phyloP scores from a whole-genome alignment of 2,113 vertebrate species.

The Neogobius melanostomus region DNA sequence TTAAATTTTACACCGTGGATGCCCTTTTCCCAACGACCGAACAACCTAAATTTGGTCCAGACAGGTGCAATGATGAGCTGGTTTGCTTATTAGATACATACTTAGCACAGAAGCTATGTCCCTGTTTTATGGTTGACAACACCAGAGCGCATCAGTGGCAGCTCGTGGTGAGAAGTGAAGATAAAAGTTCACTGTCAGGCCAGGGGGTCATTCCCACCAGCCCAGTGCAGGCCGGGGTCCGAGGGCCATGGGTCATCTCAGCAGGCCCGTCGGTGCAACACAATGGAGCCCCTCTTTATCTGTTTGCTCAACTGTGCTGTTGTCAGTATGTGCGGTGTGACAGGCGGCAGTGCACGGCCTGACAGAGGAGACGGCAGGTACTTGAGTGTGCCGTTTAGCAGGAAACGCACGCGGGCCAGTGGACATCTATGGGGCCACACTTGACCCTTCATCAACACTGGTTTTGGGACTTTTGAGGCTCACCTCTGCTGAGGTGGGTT shows the following conservation, averaged over 20 bases:
- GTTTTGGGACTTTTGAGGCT: constrained; percentile 6
- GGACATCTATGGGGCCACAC: constrained; percentile 32
- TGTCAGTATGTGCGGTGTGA: constrained; percentile 43
- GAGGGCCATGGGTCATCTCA: constrained; percentile 51
- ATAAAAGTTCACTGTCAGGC: constrained; percentile 29
- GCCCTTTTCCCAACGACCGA: no score
- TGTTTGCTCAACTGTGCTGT: constrained; percentile 36
- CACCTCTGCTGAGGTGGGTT: constrained; percentile 20
- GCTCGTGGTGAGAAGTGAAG: constrained; percentile 46
- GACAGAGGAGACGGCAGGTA: constrained; percentile 20
- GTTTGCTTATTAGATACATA: no score
- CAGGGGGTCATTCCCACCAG: constrained; percentile 57
- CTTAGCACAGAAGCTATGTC: background rate
- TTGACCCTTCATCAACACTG: constrained; percentile 21
- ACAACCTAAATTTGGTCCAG: no score
- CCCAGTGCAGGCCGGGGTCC: constrained; percentile 39
- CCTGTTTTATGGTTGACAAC: background rate
- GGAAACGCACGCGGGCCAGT: constrained; percentile 6
- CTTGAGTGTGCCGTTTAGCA: constrained; percentile 12
- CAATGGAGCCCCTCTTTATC: constrained; percentile 42
- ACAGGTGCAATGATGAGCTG: no score
- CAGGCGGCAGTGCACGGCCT: constrained; percentile 25
- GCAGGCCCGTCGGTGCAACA: constrained; percentile 46
- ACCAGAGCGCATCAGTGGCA: constrained; percentile 1
- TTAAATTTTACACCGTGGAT: no score